Base-by-base conservation (phyloP, 92 coral and sea anemone genomes). In the Palythoa grandis region DNA sequence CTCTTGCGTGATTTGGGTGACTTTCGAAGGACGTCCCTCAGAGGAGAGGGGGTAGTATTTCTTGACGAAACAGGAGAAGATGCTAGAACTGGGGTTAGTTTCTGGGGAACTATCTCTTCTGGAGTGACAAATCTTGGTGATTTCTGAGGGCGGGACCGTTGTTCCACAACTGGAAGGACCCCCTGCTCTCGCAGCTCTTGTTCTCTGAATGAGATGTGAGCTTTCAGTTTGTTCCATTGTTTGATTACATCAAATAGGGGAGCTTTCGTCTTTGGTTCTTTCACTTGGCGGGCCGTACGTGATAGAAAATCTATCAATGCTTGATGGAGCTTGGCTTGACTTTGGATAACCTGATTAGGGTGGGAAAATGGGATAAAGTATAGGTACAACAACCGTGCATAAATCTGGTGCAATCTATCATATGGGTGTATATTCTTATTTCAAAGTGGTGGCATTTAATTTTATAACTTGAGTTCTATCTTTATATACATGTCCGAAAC, bases 1-100 rank as follows among this genome's bases (percentile, higher is more conserved):
- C 86, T 87, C 75, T 87, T 94, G 52, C 87, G 91, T 58, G 98
- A 84, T 83, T 85, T 90, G 5, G 98, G 98, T 1, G 98, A 94
- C 79, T 91, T 93, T 70, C 87, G 86, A 48, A 90, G 94, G 68
- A 84, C 76, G 74, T 83, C 56, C 86, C 43, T 65, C 63, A 70
- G 70, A 53, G 86, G 54, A 54, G 88, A 60, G 72, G 86, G 40
- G 83, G 88, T 87, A 61, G 86, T 88, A 37, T 89, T 90, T 83
- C 72, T 67, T 35, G 79, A 20, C 35, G 90, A 72, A 58, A 78
- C 72, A 22, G 85, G 82, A 52, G 93, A 87, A 37, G 93, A 91
- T 17, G 94, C 68, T 63, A 60, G 79, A 20, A 92, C 83, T 12
- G 92, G 68, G 39, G 87, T 76, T 7, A 69, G 83, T 35, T 79